Percentiles rank a stretch among this genome's conserved stretches.
These are phyloP conservation scores for Myathropa florea DNA, from an alignment of 2,888 invertebrate species.

Conservation along the genomic window DNA sequence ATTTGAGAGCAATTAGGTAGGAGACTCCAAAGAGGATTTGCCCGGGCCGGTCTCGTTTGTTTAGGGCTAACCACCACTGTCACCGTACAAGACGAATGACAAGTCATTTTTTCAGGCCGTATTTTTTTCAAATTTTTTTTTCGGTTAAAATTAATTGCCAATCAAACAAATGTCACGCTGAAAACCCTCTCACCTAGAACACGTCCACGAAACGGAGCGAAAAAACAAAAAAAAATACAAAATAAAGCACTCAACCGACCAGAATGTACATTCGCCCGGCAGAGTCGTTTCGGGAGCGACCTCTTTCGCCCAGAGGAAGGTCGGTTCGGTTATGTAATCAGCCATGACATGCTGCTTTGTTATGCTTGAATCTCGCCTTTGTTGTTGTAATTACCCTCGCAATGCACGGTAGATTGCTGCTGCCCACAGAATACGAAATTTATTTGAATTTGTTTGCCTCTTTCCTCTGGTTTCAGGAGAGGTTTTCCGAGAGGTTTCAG, in stretches of 20 bases:
- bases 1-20: constrained; percentile 23
- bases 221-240: not conserved
- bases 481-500: too few relatives aligned
- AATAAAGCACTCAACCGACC: not conserved
- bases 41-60: not conserved
- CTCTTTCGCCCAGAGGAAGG: not conserved
- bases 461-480: not conserved
- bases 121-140: not conserved
- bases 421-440: constrained; percentile 7
- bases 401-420: not conserved
- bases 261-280: too few relatives aligned
- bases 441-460: not conserved
- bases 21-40: constrained; percentile 8
- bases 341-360: constrained; percentile 40
- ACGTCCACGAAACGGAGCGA: constrained; percentile 31
- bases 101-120: not conserved
- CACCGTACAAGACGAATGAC: not conserved
- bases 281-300: not conserved
- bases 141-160: constrained; percentile 42
- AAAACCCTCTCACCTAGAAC: constrained; percentile 37
- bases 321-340: constrained; percentile 51
- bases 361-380: constrained; percentile 1
- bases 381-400: constrained; percentile 21
- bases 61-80: not conserved
- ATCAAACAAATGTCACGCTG: constrained; percentile 52